Percentiles rank a stretch among this genome's conserved stretches.
Evolutionary conservation across 2,888 invertebrate species (phyloP).

Genomic region (Sarcophaga variegata): DNA sequence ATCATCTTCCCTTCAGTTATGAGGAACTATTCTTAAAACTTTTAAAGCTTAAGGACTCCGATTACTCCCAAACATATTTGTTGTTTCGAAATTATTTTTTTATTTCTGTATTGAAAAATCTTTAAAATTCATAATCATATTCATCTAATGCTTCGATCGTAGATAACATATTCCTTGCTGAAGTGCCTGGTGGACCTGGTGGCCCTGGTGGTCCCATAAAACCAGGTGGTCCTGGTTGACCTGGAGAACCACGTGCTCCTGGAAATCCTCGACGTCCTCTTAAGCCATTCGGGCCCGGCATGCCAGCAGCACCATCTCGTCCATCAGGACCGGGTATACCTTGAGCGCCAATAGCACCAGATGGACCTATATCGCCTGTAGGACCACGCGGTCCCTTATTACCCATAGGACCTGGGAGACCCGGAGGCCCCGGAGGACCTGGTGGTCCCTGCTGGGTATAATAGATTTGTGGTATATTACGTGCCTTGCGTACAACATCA

Average conservation of each 20-base stretch:
- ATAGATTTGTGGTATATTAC: conserved; percentile 66
- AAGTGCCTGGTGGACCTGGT: conserved; percentile 69
- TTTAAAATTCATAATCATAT: conserved; percentile 53
- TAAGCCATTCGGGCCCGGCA: conserved; percentile 64
- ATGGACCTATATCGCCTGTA: conserved; percentile 70
- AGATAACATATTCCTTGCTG: conserved; percentile 58
- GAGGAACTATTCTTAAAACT: too few species aligned
- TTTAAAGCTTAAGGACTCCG: too few species aligned
- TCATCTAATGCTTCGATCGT: conserved; percentile 66
- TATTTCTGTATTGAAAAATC: neutral
- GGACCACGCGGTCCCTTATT: conserved; percentile 71
- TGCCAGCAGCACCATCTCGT: conserved; percentile 67
- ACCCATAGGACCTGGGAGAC: conserved; percentile 68
- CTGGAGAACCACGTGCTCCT: conserved; percentile 70
- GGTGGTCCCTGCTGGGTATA: conserved; percentile 72
- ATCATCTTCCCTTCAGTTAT: too few species aligned
- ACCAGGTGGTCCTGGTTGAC: conserved; percentile 70
- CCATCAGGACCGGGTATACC: conserved; percentile 68
- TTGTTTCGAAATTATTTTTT: too few species aligned
- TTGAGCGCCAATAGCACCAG: conserved; percentile 68
- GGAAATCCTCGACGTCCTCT: conserved; percentile 59
- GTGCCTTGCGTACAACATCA: conserved; percentile 17
- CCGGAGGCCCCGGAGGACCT: conserved; percentile 72
- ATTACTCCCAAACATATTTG: too few species aligned
- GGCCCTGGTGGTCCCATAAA: conserved; percentile 72